Evolutionary conservation across 2,797 vertebrate genomes (phyloP).

Genomic region (Manis crassicaudata): DNA sequence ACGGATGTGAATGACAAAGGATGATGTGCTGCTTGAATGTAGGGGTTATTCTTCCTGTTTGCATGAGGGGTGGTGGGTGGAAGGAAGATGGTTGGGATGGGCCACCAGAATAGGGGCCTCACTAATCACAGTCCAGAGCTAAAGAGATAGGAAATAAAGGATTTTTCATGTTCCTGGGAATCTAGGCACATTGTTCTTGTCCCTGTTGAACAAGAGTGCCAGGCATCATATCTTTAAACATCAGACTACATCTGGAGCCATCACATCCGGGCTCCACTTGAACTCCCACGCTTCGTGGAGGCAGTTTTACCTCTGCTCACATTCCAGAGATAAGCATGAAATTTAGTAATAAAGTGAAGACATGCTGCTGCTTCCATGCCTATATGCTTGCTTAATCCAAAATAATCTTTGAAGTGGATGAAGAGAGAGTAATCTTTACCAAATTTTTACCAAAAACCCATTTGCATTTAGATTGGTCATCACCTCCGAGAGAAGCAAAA

Average conservation of each 20-base stretch:
- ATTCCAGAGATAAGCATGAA: conserved; percentile 62
- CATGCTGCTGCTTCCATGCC: conserved; percentile 66
- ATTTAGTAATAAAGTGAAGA: conserved; percentile 51
- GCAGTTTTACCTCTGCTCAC: conserved; percentile 65
- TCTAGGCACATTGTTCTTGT: conserved; percentile 64
- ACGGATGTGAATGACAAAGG: conserved; percentile 77
- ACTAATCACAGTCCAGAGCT: conserved; percentile 80
- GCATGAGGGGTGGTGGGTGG: background rate
- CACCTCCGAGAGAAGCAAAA: conserved; percentile 53
- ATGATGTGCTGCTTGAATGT: conserved; percentile 47
- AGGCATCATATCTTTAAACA: conserved; percentile 56
- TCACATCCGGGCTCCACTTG: conserved; percentile 55
- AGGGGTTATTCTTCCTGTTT: conserved; percentile 48
- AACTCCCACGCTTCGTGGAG: conserved; percentile 72
- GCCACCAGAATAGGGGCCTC: conserved; percentile 57
- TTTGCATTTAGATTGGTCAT: conserved; percentile 71
- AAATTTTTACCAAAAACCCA: conserved; percentile 41
- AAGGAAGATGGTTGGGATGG: background rate
- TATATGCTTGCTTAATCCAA: conserved; percentile 67
- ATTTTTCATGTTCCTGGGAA: conserved; percentile 63
- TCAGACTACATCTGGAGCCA: conserved; percentile 63
- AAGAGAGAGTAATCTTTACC: conserved; percentile 58
- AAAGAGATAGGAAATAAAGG: conserved; percentile 70
- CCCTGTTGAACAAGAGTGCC: conserved; percentile 60
- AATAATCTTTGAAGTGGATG: conserved; percentile 43